Conservation (phyloP, 2,888 invertebrate genomes). For the Drosophila cognata region DNA sequence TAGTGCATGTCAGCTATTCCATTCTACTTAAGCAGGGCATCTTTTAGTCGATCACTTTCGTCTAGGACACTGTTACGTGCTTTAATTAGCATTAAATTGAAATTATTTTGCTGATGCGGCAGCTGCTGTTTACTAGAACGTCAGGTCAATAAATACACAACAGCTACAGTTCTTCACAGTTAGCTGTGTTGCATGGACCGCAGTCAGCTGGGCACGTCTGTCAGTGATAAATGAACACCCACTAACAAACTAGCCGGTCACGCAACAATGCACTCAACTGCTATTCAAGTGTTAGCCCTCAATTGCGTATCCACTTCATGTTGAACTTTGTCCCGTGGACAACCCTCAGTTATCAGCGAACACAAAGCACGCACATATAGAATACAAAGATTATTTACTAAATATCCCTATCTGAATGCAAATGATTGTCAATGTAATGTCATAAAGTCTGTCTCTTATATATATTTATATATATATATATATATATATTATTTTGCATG, state of each 20-base stretch:
- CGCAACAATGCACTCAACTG: slow-evolving; percentile 50
- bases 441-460: slow-evolving; percentile 13
- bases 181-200: slow-evolving; percentile 18
- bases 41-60: background rate
- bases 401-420: slow-evolving; percentile 2
- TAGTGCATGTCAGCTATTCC: background rate
- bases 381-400: slow-evolving; percentile 25
- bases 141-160: slow-evolving; percentile 24
- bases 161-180: slow-evolving; percentile 8
- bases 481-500: background rate
- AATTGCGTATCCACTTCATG: slow-evolving; percentile 19
- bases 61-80: slow-evolving; percentile 8
- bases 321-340: slow-evolving; percentile 35
- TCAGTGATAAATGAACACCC: slow-evolving; percentile 67
- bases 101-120: slow-evolving; percentile 59
- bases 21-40: background rate
- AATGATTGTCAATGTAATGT: slow-evolving; percentile 17
- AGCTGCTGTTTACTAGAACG: slow-evolving; percentile 39
- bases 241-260: slow-evolving; percentile 43
- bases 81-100: slow-evolving; percentile 60
- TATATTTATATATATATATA: background rate
- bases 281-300: slow-evolving; percentile 11
- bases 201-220: slow-evolving; percentile 48
- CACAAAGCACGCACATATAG: slow-evolving; percentile 12
- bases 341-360: slow-evolving; percentile 32